Percentiles rank a stretch among this genome's conserved stretches.
Conservation (phyloP, 2,797 vertebrate genomes). For the Amazona ochrocephala region DNA sequence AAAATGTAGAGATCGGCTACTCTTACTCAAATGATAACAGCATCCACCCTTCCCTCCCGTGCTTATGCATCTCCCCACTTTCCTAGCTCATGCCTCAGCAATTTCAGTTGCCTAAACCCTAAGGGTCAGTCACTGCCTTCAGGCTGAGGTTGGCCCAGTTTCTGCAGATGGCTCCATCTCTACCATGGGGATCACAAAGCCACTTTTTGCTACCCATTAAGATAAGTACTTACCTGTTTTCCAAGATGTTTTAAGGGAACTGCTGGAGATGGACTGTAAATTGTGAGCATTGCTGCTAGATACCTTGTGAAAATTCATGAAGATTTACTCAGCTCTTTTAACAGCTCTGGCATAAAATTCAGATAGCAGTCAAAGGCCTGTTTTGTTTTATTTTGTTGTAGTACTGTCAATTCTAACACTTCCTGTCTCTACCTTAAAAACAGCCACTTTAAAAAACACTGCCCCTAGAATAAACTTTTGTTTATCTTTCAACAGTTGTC, state of each 20-base stretch:
- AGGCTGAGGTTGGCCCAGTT: neutral
- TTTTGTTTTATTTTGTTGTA: neutral
- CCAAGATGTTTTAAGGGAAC: neutral
- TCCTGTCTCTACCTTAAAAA: neutral
- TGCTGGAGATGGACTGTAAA: neutral
- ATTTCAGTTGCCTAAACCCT: neutral
- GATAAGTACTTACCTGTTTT: neutral
- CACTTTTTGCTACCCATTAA: neutral
- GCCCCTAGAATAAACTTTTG: neutral
- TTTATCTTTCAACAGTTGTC: constrained; percentile 25
- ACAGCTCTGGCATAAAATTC: neutral
- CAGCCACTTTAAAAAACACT: neutral
- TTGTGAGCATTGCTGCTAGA: neutral
- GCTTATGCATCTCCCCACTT: neutral
- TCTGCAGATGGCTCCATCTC: neutral
- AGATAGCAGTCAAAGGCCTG: neutral
- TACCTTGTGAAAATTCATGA: neutral
- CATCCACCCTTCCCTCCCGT: neutral
- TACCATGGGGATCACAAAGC: neutral
- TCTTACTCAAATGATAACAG: neutral
- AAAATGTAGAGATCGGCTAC: rapidly evolving
- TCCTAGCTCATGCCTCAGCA: neutral
- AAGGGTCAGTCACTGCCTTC: neutral
- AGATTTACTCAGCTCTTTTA: neutral
- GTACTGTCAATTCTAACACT: neutral